Evolutionary conservation across 2,113 vertebrate species (phyloP).

Genomic region (Pongo abelii): DNA sequence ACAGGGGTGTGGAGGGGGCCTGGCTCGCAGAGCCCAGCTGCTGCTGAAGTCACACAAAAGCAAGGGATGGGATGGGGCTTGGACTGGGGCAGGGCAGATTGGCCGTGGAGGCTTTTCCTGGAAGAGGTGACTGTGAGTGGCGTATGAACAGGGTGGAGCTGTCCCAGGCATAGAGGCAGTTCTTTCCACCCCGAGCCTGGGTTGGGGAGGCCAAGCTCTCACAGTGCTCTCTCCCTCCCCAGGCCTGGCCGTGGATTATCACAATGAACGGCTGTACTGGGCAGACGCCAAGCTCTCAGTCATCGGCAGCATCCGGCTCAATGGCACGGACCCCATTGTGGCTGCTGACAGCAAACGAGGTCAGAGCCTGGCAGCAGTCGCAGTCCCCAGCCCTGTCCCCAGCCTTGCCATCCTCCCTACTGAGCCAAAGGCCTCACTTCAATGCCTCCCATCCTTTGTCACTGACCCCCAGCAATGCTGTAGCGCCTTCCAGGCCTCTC

Average conservation of each 20-base stretch:
- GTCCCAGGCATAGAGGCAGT: background rate
- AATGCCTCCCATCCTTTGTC: background rate
- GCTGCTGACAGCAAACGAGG: slow-evolving; percentile 94
- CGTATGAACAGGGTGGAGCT: accelerated
- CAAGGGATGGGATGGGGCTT: background rate
- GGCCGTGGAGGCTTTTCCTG: background rate
- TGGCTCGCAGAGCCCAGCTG: accelerated
- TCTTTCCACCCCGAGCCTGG: background rate
- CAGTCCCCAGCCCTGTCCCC: background rate
- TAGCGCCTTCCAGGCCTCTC: background rate
- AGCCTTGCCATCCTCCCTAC: background rate
- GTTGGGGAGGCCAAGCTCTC: background rate
- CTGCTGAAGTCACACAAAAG: background rate
- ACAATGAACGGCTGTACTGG: slow-evolving; percentile 98
- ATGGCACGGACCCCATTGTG: slow-evolving; percentile 93
- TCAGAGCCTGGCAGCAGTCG: background rate
- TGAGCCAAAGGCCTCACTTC: background rate
- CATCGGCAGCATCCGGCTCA: slow-evolving; percentile 95
- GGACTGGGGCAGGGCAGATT: background rate
- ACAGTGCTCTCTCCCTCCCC: background rate
- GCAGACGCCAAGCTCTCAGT: slow-evolving; percentile 95
- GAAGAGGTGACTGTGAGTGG: background rate
- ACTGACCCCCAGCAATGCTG: background rate
- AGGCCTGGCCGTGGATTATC: slow-evolving; percentile 97
- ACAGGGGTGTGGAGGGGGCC: background rate